phyloP scores from a whole-genome alignment of 2,113 vertebrate species.

The Trematocara marginatum region DNA sequence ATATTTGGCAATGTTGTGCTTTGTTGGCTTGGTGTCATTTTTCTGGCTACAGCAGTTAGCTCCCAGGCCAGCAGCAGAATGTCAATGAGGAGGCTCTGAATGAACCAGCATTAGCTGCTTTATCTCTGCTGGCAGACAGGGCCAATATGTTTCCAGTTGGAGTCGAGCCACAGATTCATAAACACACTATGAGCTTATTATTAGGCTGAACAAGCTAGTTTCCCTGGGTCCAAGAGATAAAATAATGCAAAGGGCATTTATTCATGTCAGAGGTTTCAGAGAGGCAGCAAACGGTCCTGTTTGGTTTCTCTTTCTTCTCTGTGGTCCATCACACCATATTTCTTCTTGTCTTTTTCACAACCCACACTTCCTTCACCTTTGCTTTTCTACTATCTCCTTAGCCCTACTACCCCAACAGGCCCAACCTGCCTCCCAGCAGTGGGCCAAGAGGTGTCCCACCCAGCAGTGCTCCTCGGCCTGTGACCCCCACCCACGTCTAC shows the following conservation, averaged over 20 bases:
- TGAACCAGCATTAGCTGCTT: conserved; percentile 50
- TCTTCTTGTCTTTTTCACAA: background rate
- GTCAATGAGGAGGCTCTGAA: conserved; percentile 56
- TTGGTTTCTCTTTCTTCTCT: background rate
- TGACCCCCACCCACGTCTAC: conserved; percentile 90
- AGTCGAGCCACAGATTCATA: conserved; percentile 20
- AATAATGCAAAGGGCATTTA: background rate
- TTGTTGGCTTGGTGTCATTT: conserved; percentile 40
- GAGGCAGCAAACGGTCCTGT: background rate
- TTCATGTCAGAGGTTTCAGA: background rate
- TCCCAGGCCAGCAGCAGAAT: conserved; percentile 52
- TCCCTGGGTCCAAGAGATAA: background rate
- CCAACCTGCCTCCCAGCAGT: conserved; percentile 77
- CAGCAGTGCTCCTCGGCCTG: conserved; percentile 83
- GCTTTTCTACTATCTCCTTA: conserved; percentile 49
- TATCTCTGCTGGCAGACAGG: conserved; percentile 42
- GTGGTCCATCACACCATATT: background rate
- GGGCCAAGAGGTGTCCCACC: conserved; percentile 81
- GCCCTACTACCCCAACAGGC: conserved; percentile 89
- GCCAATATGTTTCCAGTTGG: conserved; percentile 46
- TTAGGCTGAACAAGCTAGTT: background rate
- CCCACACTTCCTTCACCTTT: background rate
- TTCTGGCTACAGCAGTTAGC: conserved; percentile 12
- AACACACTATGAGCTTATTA: conserved; percentile 8
- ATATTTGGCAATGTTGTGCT: conserved; percentile 22